Evolutionary conservation across 2,888 invertebrate species (phyloP).

Genomic region (Eupithecia inturbata): DNA sequence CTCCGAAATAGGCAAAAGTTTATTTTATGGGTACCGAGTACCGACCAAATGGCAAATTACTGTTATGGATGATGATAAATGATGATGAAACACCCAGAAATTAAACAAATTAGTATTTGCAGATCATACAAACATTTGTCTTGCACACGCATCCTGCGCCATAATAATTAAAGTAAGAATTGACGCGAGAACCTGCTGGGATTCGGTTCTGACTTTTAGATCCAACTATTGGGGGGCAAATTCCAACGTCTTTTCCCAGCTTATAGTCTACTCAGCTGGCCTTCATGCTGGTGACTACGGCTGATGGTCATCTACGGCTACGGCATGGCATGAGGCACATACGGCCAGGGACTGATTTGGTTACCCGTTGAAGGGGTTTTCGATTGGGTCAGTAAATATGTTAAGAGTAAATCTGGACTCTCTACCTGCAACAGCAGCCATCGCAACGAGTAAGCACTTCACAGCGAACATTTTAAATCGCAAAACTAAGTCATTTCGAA

Average conservation of each 20-base stretch:
- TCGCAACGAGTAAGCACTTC: slow-evolving; percentile 62
- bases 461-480: slow-evolving; percentile 60
- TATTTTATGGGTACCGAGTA: not conserved
- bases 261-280: not conserved
- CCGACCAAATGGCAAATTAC: not conserved
- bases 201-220: not conserved
- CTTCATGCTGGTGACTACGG: no score
- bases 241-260: not conserved
- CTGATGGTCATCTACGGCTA: not conserved
- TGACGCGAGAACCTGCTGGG: not conserved
- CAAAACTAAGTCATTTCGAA: slow-evolving; percentile 39
- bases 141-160: not conserved
- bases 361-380: no score
- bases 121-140: not conserved
- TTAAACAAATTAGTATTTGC: not conserved
- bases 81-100: not conserved
- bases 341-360: no score
- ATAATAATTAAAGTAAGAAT: not conserved
- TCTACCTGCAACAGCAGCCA: slow-evolving; percentile 69
- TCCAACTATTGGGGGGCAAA: not conserved
- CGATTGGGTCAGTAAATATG: no score
- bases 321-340: not conserved
- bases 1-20: not conserved
- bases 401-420: not conserved
- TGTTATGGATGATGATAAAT: not conserved